Percentiles rank a stretch among this genome's conserved stretches.
These are phyloP conservation scores for Tetragonula carbonaria DNA, from an alignment of 2,888 invertebrate species.

Conservation along the genomic window DNA sequence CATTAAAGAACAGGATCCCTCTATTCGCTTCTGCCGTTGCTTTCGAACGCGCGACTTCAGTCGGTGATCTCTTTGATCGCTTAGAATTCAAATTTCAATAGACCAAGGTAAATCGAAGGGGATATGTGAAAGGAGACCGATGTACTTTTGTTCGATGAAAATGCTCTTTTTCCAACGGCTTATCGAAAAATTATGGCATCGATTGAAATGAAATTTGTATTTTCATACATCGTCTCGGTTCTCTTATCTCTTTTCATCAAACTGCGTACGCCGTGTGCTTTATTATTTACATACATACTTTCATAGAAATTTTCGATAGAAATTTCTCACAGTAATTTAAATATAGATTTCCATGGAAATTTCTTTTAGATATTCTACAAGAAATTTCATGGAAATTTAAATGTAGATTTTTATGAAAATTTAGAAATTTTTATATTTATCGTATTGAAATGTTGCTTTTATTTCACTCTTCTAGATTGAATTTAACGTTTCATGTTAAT, in stretches of 20 bases:
- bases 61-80: constrained; percentile 53
- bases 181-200: constrained; percentile 28
- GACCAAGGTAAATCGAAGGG: constrained; percentile 40
- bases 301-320: too few relatives aligned
- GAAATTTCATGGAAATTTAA: too few relatives aligned
- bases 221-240: background rate
- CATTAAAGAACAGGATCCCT: constrained; percentile 47
- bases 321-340: too few relatives aligned
- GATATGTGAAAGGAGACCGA: constrained; percentile 11
- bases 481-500: background rate
- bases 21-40: constrained; percentile 38
- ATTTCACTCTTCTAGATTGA: background rate
- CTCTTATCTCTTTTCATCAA: background rate
- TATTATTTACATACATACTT: too few relatives aligned
- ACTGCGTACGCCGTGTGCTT: too few relatives aligned
- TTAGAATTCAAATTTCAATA: constrained; percentile 59
- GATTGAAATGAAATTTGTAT: constrained; percentile 5
- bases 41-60: constrained; percentile 24
- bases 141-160: constrained; percentile 25
- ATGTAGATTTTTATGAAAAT: too few relatives aligned
- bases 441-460: background rate
- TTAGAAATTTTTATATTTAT: too few relatives aligned
- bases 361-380: too few relatives aligned
- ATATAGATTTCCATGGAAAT: too few relatives aligned
- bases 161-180: constrained; percentile 7